Evolutionary conservation across 2,888 invertebrate genomes (phyloP).

Genomic region (Aphidoletes aphidimyza): DNA sequence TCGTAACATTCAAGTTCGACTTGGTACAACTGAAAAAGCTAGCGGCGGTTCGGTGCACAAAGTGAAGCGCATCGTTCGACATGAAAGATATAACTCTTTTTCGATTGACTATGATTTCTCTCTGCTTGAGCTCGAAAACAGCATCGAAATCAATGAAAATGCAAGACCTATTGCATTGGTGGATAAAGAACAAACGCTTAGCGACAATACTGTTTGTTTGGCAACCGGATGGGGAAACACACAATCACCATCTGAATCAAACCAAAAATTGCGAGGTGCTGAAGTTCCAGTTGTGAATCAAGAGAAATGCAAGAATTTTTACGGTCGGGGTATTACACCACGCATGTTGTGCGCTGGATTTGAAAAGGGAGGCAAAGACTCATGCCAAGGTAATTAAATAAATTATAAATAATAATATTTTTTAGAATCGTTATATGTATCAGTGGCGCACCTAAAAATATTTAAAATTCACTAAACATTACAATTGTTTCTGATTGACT

Average conservation of each 20-base stretch:
- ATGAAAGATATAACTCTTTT: slow-evolving; percentile 68
- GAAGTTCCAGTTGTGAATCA: slow-evolving; percentile 69
- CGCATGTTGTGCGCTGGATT: slow-evolving; percentile 74
- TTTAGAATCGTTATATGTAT: background rate
- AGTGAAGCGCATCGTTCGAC: slow-evolving; percentile 67
- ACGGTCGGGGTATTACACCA: slow-evolving; percentile 68
- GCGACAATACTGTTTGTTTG: slow-evolving; percentile 63
- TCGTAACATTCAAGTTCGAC: too few relatives aligned
- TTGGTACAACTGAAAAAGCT: too few relatives aligned
- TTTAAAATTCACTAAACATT: background rate
- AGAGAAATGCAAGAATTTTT: slow-evolving; percentile 67
- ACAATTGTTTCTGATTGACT: slow-evolving; percentile 59
- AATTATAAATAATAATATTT: background rate
- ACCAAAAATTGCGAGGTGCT: slow-evolving; percentile 67
- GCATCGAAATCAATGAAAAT: slow-evolving; percentile 67
- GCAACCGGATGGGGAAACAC: slow-evolving; percentile 63
- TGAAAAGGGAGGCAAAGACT: slow-evolving; percentile 69
- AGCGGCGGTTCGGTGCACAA: slow-evolving; percentile 67
- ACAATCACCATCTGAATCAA: slow-evolving; percentile 60
- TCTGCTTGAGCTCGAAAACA: slow-evolving; percentile 68
- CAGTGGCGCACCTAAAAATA: too few relatives aligned
- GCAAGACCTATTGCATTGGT: slow-evolving; percentile 67
- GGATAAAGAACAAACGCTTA: slow-evolving; percentile 61
- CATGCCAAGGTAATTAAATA: slow-evolving; percentile 62
- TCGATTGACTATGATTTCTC: slow-evolving; percentile 72